Evolutionary conservation across 2,888 invertebrate genomes (phyloP), one percentile per base, ranked within the genome.

Genomic region (Oxystoma pomonae): DNA sequence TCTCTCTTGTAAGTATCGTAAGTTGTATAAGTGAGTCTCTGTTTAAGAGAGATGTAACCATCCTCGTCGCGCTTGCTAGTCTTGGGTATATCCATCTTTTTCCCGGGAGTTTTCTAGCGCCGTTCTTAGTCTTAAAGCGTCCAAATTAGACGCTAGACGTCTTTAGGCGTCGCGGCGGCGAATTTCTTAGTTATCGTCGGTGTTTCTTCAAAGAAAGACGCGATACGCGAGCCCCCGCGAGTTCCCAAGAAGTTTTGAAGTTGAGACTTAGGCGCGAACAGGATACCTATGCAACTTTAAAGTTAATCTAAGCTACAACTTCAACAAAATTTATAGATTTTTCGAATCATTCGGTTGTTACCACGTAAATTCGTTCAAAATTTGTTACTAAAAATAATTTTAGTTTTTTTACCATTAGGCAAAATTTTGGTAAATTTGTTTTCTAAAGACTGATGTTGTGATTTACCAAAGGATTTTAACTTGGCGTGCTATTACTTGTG

Each of bases 141-240:
- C 78, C 75, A 77, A 66, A 77, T 79, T 75, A 77, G 80, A 78
- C 79, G 80, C 77, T 78, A 76, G 79, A 77, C 78, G 79, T 79
- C 79, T 80, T 79, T 78, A 77, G 73, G 74, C 77, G 78, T 78
- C 78, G 78, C 80, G 80, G 76, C 77, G 78, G 73, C 61, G 53
- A 75, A 7, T 79, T 79, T 80, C 80, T 80, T 80, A 80, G 80
- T 80, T 78, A 78, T 78, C 78, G 76, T 73, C 77, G 74, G 77
- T 76, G 78, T 79, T 80, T 79, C 80, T 81, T 81, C 77, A 76
- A 77, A 79, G 75, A 73, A 75, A 74, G 78, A 78, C 79, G 79
- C 79, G 77, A 35, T 35, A 3, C 35, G 35, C 35, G 35, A 35
- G 12, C 35, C 35, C 35, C 35, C 35, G 35, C 35, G 35, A 35